Percentiles rank a stretch among this genome's conserved stretches.
Evolutionary conservation across 2,888 invertebrate species (phyloP).

Genomic region (Sphaerophoria taeniata): DNA sequence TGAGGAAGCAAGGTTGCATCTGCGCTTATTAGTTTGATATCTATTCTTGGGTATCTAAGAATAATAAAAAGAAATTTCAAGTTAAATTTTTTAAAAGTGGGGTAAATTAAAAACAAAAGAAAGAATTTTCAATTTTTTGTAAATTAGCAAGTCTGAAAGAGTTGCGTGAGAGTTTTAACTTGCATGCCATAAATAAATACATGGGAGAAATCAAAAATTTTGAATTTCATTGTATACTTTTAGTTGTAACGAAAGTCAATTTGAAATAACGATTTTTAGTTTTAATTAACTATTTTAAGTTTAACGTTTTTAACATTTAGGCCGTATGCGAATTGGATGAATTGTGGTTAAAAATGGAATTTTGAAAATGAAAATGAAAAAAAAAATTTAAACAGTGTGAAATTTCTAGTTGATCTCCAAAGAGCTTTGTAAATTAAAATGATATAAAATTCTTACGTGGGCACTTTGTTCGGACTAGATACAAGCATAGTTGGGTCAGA

Average conservation of each 20-base stretch:
- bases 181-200: no score
- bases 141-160: no score
- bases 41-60: conserved; percentile 81
- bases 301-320: no score
- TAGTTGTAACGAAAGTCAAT: no score
- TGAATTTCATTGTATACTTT: no score
- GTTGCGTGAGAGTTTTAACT: no score
- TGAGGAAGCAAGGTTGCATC: conserved; percentile 76
- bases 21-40: conserved; percentile 78
- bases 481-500: conserved; percentile 80
- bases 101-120: not conserved
- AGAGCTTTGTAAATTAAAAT: not conserved
- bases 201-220: no score
- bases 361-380: no score
- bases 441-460: conserved; percentile 77
- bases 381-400: not conserved
- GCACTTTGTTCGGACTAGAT: conserved; percentile 81
- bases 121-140: not conserved
- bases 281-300: no score
- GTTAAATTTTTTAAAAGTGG: not conserved
- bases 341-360: no score
- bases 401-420: not conserved
- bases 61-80: not conserved
- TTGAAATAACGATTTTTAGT: no score
- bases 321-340: no score